Evolutionary conservation across 2,113 vertebrate genomes (phyloP).

Genomic region (Indri indri): DNA sequence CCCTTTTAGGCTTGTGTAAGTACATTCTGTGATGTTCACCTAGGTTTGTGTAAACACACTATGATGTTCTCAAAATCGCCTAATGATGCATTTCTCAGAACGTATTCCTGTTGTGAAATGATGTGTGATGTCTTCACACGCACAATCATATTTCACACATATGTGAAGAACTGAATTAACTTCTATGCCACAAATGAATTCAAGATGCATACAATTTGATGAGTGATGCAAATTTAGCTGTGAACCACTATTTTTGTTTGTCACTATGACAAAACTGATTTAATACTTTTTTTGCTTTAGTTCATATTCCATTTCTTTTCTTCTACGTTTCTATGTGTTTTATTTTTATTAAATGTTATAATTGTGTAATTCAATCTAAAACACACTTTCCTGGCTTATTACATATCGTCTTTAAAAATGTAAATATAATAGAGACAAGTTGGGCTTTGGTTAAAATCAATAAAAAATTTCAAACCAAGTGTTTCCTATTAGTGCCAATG

Average conservation of each 20-base stretch:
- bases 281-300: neutral
- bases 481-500: slow-evolving; percentile 27
- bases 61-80: neutral
- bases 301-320: slow-evolving; percentile 48
- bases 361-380: slow-evolving; percentile 62
- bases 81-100: neutral
- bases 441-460: neutral
- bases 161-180: neutral
- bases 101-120: neutral
- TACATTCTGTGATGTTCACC: neutral
- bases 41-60: neutral
- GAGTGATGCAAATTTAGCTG: neutral
- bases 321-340: slow-evolving; percentile 8
- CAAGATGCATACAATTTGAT: neutral
- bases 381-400: slow-evolving; percentile 43
- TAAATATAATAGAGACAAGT: slow-evolving; percentile 50
- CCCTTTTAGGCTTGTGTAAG: no score
- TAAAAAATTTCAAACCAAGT: slow-evolving; percentile 43
- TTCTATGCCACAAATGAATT: neutral
- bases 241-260: slow-evolving; percentile 18
- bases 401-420: slow-evolving; percentile 39
- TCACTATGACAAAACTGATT: slow-evolving; percentile 1
- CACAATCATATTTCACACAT: neutral
- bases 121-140: neutral
- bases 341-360: slow-evolving; percentile 35